Base-by-base conservation (phyloP, 1,140 invertebrate species). In the Pachypeltis micranthus region DNA sequence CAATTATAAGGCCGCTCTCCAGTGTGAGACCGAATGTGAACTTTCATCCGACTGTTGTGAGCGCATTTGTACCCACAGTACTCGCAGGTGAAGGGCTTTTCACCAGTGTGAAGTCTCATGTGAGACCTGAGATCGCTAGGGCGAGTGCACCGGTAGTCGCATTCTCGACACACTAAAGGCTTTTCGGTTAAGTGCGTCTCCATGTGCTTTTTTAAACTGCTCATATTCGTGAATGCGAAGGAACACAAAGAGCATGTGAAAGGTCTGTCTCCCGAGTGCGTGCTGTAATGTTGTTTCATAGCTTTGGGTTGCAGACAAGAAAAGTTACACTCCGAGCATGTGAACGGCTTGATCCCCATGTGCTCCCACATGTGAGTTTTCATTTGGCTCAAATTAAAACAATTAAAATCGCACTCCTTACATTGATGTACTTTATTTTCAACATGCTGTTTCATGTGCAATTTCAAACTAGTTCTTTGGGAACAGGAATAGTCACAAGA, bases 11-110 rank as follows among this genome's bases (percentile, higher is more conserved):
- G 90, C 39, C 88, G 74, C 72, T 92, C 89, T 0, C 89, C 89
- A 0, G 92, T 95, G 71, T 96, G 93, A 21, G 91, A 94, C 57
- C 93, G 76, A 63, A 93, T 84, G 74, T 97, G 93, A 69, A 96
- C 96, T 77, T 96, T 96, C 39, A 97, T 39, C 16, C 31, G 7
- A 16, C 7, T 10, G 31, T 39, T 39, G 31, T 39, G 31, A 39
- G 31, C 31, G 31, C 31, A 39, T 39, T 39, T 39, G 31, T 39
- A 39, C 31, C 31, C 31, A 16, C 31, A 39, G 31, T 39, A 39
- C 7, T 7, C 16, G 16, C 31, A 39, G 7, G 7, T 7, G 31
- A 10, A 39, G 7, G 31, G 31, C 16, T 39, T 39, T 7, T 10
- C 16, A 16, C 31, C 31, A 16, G 31, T 39, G 67, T 81, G 79